Conservation (phyloP, 2,888 invertebrate genomes). For the Torymus texanus region DNA sequence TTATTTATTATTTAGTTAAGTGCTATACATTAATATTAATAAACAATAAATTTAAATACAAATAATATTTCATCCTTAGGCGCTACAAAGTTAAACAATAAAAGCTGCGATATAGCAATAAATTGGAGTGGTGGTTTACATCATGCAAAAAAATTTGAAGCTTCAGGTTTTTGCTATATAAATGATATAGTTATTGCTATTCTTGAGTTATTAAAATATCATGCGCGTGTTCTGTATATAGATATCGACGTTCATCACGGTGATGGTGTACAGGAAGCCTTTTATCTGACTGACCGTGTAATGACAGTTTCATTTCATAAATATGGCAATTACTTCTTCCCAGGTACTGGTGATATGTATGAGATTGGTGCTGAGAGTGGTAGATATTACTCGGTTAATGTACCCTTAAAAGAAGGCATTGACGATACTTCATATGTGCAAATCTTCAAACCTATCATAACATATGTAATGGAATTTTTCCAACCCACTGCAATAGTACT, state of each 20-base stretch:
- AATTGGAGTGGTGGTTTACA: conserved; percentile 99
- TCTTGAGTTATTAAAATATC: conserved; percentile 93
- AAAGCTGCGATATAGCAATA: conserved; percentile 96
- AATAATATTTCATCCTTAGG: conserved; percentile 70
- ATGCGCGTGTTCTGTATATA: conserved; percentile 96
- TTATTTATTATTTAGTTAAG: not conserved
- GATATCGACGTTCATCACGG: conserved; percentile 99
- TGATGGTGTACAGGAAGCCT: conserved; percentile 98
- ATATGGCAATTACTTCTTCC: conserved; percentile 98
- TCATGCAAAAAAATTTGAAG: conserved; percentile 99
- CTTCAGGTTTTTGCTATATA: conserved; percentile 99
- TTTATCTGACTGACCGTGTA: conserved; percentile 96
- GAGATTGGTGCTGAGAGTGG: conserved; percentile 98
- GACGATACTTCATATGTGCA: conserved; percentile 94
- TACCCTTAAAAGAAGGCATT: conserved; percentile 97
- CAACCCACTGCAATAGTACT: conserved; percentile 97
- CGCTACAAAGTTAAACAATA: conserved; percentile 95
- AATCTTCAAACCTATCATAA: conserved; percentile 96
- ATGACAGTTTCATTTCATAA: conserved; percentile 99
- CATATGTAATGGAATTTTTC: conserved; percentile 96
- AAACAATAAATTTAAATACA: not conserved
- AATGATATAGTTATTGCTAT: conserved; percentile 99
- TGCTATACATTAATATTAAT: not conserved
- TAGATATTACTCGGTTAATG: conserved; percentile 97
- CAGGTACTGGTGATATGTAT: conserved; percentile 99